These are phyloP conservation scores for Discoglossus pictus DNA, from an alignment of 2,797 vertebrate species.

Conservation along the genomic window DNA sequence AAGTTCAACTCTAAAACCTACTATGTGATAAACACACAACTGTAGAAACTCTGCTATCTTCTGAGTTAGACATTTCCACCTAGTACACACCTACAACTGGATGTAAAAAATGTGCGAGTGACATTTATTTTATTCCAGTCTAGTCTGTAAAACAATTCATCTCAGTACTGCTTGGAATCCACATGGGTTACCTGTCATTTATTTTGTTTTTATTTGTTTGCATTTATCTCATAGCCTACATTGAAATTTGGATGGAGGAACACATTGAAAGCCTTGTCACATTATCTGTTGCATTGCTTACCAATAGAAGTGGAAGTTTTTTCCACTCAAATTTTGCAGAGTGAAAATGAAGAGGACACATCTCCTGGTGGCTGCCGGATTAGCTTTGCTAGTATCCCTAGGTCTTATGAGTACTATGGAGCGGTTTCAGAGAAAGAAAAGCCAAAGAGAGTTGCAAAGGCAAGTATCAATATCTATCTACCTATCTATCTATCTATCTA, in stretches of 20 bases:
- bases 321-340: conserved; percentile 78
- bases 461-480: conserved; percentile 70
- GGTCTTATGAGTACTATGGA: conserved; percentile 65
- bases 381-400: conserved; percentile 59
- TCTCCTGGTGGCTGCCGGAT: conserved; percentile 64
- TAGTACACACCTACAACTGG: too few species aligned
- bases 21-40: too few species aligned
- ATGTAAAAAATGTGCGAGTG: too few species aligned
- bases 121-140: too few species aligned
- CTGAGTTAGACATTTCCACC: too few species aligned
- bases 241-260: conserved; percentile 89
- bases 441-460: conserved; percentile 87
- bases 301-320: conserved; percentile 81
- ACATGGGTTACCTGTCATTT: conserved; percentile 39
- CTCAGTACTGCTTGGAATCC: too few species aligned
- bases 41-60: too few species aligned
- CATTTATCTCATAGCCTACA: conserved; percentile 61
- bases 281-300: conserved; percentile 81
- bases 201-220: conserved; percentile 64
- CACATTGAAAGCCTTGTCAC: conserved; percentile 79
- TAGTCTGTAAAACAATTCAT: too few species aligned
- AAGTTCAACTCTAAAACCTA: too few species aligned
- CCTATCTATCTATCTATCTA: too few species aligned
- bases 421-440: conserved; percentile 71
- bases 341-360: conserved; percentile 75